These are phyloP conservation scores for Nothoprocta pentlandii DNA, from an alignment of 2,113 vertebrate species.

Conservation along the genomic window DNA sequence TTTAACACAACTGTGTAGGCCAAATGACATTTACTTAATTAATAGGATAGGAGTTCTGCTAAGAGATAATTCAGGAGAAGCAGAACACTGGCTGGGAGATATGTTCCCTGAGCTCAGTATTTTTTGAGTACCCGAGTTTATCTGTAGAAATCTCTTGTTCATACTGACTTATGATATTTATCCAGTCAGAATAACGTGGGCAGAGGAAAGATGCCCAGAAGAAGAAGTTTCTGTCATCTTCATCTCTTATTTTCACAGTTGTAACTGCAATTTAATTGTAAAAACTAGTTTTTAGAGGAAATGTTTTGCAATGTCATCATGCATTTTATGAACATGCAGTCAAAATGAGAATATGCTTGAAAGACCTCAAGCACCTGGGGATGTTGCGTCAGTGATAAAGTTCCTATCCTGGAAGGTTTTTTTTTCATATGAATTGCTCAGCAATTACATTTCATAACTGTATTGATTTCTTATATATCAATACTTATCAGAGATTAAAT, in stretches of 20 bases:
- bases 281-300: not conserved
- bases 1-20: not conserved
- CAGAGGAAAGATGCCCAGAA: not conserved
- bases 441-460: slow-evolving; percentile 65
- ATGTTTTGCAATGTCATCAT: not conserved
- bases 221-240: not conserved
- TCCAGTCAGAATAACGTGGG: not conserved
- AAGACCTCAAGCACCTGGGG: not conserved
- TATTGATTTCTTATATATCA: slow-evolving; percentile 63
- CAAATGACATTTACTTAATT: not conserved
- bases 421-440: not conserved
- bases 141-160: not conserved
- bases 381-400: not conserved
- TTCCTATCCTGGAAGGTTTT: slow-evolving; percentile 6
- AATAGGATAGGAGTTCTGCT: not conserved
- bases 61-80: not conserved
- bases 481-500: slow-evolving; percentile 58
- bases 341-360: not conserved
- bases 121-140: not conserved
- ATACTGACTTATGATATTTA: not conserved
- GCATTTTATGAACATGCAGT: not conserved
- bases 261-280: not conserved
- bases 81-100: not conserved
- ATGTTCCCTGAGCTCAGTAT: not conserved
- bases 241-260: not conserved